Base-by-base conservation (phyloP, 2,113 vertebrate species). In the Scortum barcoo region DNA sequence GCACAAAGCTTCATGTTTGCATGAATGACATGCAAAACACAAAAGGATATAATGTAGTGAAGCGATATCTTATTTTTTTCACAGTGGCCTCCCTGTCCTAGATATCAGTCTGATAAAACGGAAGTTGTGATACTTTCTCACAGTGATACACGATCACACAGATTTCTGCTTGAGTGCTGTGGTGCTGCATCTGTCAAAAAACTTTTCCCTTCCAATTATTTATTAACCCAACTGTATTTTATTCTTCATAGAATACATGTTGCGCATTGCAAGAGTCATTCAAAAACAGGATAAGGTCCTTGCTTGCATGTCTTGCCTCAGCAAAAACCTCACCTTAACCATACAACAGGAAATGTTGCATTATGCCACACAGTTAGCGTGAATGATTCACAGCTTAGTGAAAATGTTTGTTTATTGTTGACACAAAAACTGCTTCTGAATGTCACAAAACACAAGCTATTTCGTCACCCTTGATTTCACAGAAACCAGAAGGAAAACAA, bases 81-180 rank as follows among this genome's bases (percentile, higher is more conserved):
- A 42, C 63, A 76, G 42, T 63, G 9, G 9, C 14, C 2, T 60
- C 60, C 28, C 22, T 68, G 75, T 74, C 3, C 38, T 71, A 67
- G 78, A 86, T 91, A 84, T 75, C 44, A 60, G 42, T 2, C 12
- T 72, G 44, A 83, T 81, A 66, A 91, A 89, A 80, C 61, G 68
- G 89, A 93, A 91, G 83, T 71, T 72, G 28, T 81, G 53, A 73
- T 82, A 50, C 80, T 72, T 20, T 74, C 67, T 80, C 72, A 86
- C 38, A 48, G 50, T 72, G 81, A 76, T 65, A 81, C 73, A 83
- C 16, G 26, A 88, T 57, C 78, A 83, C 30, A 53, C 60, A 82
- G 16, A 76, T 87, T 93, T 89, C 86, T 61, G 36, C 70, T 78
- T 16, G 26, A 42, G 16, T 73, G 56, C 61, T 26, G 42, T 28